These are phyloP conservation scores for Aquatica leii DNA, from an alignment of 2,888 invertebrate species.

Conservation along the genomic window DNA sequence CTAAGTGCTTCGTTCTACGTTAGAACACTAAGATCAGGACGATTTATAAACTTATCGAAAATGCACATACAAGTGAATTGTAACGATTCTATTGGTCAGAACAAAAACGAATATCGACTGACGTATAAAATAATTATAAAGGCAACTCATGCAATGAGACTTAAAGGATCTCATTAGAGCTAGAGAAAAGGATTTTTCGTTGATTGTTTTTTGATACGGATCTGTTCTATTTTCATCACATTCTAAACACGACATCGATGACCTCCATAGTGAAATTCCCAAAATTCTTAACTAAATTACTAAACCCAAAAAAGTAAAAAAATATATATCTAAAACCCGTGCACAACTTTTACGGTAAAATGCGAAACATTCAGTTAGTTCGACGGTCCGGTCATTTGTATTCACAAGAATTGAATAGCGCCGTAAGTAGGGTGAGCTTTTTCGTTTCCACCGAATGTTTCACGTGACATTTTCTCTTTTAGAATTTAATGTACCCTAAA, in stretches of 20 bases:
- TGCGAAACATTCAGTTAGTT: conserved; percentile 33
- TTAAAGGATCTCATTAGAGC: conserved; percentile 18
- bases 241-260: conserved; percentile 10
- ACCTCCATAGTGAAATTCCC: conserved; percentile 12
- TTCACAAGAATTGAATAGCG: conserved; percentile 31
- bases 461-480: conserved; percentile 26
- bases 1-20: not conserved
- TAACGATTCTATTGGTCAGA: conserved; percentile 31
- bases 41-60: conserved; percentile 29
- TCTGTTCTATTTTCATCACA: not conserved
- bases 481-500: conserved; percentile 14
- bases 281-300: conserved; percentile 22
- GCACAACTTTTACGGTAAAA: conserved; percentile 25
- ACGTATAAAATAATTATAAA: conserved; percentile 30
- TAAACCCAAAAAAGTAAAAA: not conserved
- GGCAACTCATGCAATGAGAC: conserved; percentile 30
- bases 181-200: conserved; percentile 1
- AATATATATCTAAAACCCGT: conserved; percentile 19
- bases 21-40: too few relatives aligned
- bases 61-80: too few relatives aligned
- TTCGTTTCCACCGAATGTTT: conserved; percentile 29
- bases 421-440: conserved; percentile 33
- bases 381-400: conserved; percentile 34
- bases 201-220: conserved; percentile 6
- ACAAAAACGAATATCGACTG: conserved; percentile 27